Evolutionary conservation across 2,888 invertebrate genomes (phyloP).

Genomic region (Sceliomorpha sp.): DNA sequence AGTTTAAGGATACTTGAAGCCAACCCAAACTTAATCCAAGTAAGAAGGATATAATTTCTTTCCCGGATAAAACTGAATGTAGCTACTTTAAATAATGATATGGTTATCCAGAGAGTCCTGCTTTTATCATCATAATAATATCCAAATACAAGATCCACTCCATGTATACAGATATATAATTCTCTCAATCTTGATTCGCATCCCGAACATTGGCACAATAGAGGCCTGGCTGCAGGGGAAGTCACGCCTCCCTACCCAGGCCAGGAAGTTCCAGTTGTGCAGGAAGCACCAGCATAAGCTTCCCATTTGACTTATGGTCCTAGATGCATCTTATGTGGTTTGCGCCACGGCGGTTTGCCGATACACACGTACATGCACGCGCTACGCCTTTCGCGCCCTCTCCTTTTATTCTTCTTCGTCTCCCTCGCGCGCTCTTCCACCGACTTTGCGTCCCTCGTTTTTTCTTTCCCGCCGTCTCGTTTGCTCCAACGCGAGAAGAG

Average conservation of each 20-base stretch:
- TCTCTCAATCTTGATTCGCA: constrained; percentile 42
- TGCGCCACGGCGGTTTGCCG: constrained; percentile 4
- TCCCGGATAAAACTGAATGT: too few relatives aligned
- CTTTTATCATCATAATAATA: constrained; percentile 26
- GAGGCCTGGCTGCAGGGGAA: constrained; percentile 18
- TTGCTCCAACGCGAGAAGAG: too few relatives aligned
- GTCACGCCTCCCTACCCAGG: constrained; percentile 36
- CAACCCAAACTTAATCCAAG: too few relatives aligned
- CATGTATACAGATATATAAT: constrained; percentile 22
- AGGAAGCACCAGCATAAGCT: constrained; percentile 52
- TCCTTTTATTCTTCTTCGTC: constrained; percentile 7
- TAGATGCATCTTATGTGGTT: constrained; percentile 37
- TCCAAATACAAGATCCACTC: too few relatives aligned
- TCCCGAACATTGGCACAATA: constrained; percentile 29
- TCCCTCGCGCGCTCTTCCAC: not conserved
- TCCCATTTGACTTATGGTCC: constrained; percentile 53
- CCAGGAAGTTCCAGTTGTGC: constrained; percentile 52
- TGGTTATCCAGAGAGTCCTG: too few relatives aligned
- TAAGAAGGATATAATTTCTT: too few relatives aligned
- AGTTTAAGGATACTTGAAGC: too few relatives aligned
- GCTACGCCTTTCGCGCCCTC: constrained; percentile 1
- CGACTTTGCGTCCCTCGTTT: too few relatives aligned
- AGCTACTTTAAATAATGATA: too few relatives aligned
- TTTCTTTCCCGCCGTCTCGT: too few relatives aligned
- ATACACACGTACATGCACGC: constrained; percentile 11